Percentiles rank a stretch among this genome's conserved stretches.
Conservation (phyloP, 2,888 invertebrate genomes). For the Meandrusa payeni region DNA sequence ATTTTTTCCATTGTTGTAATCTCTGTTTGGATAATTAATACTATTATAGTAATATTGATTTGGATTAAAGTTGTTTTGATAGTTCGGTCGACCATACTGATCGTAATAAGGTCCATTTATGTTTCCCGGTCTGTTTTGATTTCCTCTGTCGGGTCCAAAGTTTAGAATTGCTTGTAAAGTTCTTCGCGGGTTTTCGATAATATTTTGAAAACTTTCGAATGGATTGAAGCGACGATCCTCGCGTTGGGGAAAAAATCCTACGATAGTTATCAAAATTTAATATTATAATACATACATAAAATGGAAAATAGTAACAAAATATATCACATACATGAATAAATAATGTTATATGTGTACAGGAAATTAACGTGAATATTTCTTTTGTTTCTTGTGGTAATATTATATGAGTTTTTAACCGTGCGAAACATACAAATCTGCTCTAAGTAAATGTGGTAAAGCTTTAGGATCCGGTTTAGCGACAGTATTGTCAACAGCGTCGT, state of each 20-base stretch:
- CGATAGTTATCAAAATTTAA: constrained; percentile 12
- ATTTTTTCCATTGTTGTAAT: constrained; percentile 25
- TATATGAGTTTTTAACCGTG: no score
- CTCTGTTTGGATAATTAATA: constrained; percentile 31
- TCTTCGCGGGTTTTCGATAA: constrained; percentile 36
- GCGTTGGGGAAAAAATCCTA: constrained; percentile 51
- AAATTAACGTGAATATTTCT: no score
- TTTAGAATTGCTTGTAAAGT: constrained; percentile 39
- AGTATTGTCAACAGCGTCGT: background rate
- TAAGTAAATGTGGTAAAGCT: no score
- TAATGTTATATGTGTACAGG: no score
- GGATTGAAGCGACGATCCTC: constrained; percentile 38
- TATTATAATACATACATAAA: no score
- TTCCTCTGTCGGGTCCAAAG: constrained; percentile 28
- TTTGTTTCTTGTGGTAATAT: no score
- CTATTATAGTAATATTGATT: constrained; percentile 30
- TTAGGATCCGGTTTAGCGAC: no score
- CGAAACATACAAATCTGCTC: no score
- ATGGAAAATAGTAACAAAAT: no score
- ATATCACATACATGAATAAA: no score
- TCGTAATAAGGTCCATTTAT: constrained; percentile 25
- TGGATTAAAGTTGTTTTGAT: constrained; percentile 23
- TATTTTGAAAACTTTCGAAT: constrained; percentile 31
- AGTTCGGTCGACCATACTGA: constrained; percentile 29
- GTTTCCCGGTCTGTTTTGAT: constrained; percentile 30